A percentile compares a stretch with the other conserved stretches of the same genome.
Evolutionary conservation across 37 sponge, comb jelly and placozoan genomes (phyloP).

Genomic region (Halisarca cf. caerulea): DNA sequence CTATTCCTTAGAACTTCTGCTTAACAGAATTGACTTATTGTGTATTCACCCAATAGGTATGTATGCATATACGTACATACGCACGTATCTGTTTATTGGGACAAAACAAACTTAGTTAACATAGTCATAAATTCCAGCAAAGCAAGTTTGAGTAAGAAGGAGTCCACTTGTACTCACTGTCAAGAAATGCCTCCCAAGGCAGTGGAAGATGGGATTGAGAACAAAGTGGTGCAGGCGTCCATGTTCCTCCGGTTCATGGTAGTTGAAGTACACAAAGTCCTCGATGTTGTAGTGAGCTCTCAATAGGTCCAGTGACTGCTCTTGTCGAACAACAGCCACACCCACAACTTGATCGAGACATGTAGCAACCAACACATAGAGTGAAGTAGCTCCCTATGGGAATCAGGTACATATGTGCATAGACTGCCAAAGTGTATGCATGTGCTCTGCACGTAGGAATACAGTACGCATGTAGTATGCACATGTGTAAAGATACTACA

Average conservation of each 20-base stretch:
- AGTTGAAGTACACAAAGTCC: constrained; percentile 90
- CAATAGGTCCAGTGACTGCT: constrained; percentile 77
- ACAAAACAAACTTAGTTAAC: not conserved
- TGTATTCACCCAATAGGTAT: not conserved
- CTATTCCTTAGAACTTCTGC: too few relatives aligned
- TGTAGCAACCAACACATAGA: constrained; percentile 74
- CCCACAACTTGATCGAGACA: constrained; percentile 86
- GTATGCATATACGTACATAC: not conserved
- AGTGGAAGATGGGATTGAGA: constrained; percentile 82
- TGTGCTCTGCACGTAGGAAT: too few relatives aligned
- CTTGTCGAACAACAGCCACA: constrained; percentile 73
- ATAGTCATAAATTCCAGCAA: not conserved
- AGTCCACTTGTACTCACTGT: constrained; percentile 55
- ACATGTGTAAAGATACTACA: too few relatives aligned
- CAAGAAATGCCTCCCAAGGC: constrained; percentile 83
- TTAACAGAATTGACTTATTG: too few relatives aligned
- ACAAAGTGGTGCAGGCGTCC: constrained; percentile 82
- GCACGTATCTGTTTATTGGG: not conserved
- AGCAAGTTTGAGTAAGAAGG: too few relatives aligned
- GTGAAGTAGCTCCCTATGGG: constrained; percentile 72
- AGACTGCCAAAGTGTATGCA: too few relatives aligned
- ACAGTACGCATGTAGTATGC: too few relatives aligned
- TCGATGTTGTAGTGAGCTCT: constrained; percentile 94
- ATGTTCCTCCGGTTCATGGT: constrained; percentile 85
- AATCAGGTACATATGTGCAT: too few relatives aligned